Base-by-base conservation (phyloP, 2,888 invertebrate species). In the Euplagia quadripunctaria region DNA sequence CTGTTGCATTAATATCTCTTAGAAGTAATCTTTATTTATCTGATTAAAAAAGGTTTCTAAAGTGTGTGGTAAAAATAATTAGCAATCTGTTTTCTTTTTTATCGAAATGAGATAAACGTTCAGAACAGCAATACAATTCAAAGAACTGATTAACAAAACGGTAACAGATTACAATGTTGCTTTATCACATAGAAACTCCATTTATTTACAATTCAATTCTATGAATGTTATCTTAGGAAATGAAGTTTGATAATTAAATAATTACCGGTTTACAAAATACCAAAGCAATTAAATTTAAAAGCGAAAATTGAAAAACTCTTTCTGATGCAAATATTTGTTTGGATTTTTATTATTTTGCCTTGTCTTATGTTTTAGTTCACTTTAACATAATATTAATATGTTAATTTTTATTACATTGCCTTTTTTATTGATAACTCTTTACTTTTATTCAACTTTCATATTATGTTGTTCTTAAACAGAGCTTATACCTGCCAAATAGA, bases 81-180 rank as follows among this genome's bases (percentile, higher is more conserved):
- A n/a, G 16, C 12, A 43, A 17, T 31, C 31, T 64, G 3, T 11
- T 43, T 65, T 46, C 63, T 42, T 43, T 43, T 43, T 17, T 64
- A 64, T 69, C 61, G n/a, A 43, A 31, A 72, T 75, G 79, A 31
- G 61, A 6, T 31, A 61, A 61, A 51, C 8, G 16, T 63, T 63
- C 41, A 17, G 41, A 16, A 41, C 41, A 41, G 20, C 41, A 63
- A 14, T 79, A 81, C 72, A 82, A 85, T 90, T 88, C 90, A 75
- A 70, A 51, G 88, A 90, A 90, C 77, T 80, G 82, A 86, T 87
- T 81, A 85, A 75, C 70, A 49, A 6, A 51, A 66, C 42, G 58
- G 70, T 43, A 64, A 68, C 16, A 63, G 70, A 9, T 9, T 66
- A 84, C 84, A 84, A 71, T 77, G 80, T 81, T 69, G 77, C 76